Conservation (phyloP, 1,140 invertebrate species). For the Zaprionus africanus region DNA sequence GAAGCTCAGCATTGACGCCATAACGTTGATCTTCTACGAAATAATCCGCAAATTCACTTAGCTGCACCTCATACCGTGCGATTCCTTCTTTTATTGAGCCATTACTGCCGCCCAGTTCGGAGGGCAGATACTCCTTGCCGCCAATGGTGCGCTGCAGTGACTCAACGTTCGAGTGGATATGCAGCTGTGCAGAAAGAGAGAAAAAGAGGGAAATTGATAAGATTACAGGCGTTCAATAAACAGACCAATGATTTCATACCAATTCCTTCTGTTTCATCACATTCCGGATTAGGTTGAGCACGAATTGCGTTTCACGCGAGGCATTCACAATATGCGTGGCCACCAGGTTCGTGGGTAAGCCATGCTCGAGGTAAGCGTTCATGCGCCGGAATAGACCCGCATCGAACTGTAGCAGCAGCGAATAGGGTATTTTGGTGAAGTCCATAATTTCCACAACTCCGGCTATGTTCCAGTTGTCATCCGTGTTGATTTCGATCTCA, state of each 20-base stretch:
- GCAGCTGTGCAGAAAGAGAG: constrained; percentile 49
- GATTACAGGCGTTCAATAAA: neutral
- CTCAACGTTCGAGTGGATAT: constrained; percentile 78
- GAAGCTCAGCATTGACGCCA: constrained; percentile 86
- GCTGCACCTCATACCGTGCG: constrained; percentile 85
- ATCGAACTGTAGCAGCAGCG: constrained; percentile 85
- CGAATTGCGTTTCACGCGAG: constrained; percentile 83
- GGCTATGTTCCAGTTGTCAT: constrained; percentile 83
- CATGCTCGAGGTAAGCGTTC: constrained; percentile 84
- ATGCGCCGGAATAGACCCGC: constrained; percentile 85
- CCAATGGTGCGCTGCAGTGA: constrained; percentile 85
- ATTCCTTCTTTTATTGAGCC: constrained; percentile 84
- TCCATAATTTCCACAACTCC: constrained; percentile 85
- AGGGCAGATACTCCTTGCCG: constrained; percentile 85
- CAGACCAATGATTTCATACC: constrained; percentile 44
- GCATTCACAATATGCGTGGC: constrained; percentile 86
- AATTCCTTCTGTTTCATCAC: constrained; percentile 82
- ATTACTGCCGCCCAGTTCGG: constrained; percentile 86
- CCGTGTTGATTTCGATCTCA: constrained; percentile 84
- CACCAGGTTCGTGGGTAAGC: constrained; percentile 85
- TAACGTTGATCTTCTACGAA: constrained; percentile 86
- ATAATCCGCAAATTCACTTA: constrained; percentile 83
- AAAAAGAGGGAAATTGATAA: neutral
- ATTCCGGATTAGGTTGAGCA: constrained; percentile 66
- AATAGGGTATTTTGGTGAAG: constrained; percentile 84